Evolutionary conservation across 2,113 vertebrate species (phyloP).

Genomic region (Sphyrna mokarran): DNA sequence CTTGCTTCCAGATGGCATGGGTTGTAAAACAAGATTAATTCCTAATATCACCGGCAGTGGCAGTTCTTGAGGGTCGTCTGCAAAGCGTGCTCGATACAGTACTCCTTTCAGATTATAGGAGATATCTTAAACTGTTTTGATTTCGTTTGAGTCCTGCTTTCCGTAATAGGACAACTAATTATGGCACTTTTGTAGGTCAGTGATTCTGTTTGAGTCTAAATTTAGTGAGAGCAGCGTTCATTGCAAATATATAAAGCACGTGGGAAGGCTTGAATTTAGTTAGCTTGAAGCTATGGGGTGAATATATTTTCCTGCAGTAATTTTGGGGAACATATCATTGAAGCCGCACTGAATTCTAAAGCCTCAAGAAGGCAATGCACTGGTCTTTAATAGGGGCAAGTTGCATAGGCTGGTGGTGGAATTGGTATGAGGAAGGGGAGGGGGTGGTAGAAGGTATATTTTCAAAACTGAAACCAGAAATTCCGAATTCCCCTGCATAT

Average conservation of each 20-base stretch:
- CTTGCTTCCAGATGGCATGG: neutral
- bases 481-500: no score
- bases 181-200: neutral
- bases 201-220: neutral
- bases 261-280: neutral
- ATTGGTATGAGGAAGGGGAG: no score
- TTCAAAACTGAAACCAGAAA: no score
- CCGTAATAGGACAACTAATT: neutral
- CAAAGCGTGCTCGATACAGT: neutral
- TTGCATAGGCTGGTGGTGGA: no score
- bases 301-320: neutral
- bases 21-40: neutral
- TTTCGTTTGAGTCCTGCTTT: neutral
- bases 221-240: neutral
- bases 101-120: neutral
- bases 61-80: neutral
- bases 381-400: no score
- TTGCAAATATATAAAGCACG: neutral
- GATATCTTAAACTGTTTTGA: constrained; percentile 13
- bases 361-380: neutral
- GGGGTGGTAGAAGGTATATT: no score
- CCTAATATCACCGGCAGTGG: neutral
- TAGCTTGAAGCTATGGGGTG: neutral
- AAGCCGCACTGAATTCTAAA: neutral
- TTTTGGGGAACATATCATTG: neutral